Evolutionary conservation across 2,113 vertebrate species (phyloP).

Genomic region (Anguilla japonica): DNA sequence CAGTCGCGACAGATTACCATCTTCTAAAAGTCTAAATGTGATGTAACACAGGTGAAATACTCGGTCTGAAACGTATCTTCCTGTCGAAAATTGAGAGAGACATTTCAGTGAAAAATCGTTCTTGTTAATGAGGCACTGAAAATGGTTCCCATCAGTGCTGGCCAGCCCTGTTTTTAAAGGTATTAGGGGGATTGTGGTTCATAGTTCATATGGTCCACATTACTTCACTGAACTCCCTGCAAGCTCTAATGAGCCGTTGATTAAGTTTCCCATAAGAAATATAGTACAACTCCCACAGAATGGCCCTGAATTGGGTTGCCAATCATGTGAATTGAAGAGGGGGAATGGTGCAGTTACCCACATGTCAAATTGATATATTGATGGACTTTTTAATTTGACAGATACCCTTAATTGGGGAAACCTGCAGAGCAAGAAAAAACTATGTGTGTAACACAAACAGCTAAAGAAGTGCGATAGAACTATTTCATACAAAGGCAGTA

Average conservation of each 20-base stretch:
- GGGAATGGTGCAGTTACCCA: not conserved
- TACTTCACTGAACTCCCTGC: not conserved
- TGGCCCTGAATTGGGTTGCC: not conserved
- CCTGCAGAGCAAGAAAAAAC: not conserved
- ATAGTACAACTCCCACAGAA: not conserved
- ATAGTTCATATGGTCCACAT: not conserved
- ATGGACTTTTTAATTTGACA: not conserved
- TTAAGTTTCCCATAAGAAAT: not conserved
- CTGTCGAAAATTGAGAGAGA: too few relatives aligned
- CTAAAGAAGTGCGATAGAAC: too few relatives aligned
- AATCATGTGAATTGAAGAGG: not conserved
- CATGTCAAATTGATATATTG: not conserved
- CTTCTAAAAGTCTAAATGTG: too few relatives aligned
- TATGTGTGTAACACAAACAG: not conserved
- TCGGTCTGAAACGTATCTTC: too few relatives aligned
- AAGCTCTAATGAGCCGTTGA: not conserved
- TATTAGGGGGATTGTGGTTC: too few relatives aligned
- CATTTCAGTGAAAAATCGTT: too few relatives aligned
- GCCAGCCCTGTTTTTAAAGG: not conserved
- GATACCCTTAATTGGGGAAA: not conserved
- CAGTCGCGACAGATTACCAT: too few relatives aligned
- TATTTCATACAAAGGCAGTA: not conserved
- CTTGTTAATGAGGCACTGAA: not conserved
- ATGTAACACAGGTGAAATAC: too few relatives aligned
- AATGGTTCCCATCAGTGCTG: not conserved